phyloP scores from a whole-genome alignment of 2,797 vertebrate species.

The Acanthiza pusilla region DNA sequence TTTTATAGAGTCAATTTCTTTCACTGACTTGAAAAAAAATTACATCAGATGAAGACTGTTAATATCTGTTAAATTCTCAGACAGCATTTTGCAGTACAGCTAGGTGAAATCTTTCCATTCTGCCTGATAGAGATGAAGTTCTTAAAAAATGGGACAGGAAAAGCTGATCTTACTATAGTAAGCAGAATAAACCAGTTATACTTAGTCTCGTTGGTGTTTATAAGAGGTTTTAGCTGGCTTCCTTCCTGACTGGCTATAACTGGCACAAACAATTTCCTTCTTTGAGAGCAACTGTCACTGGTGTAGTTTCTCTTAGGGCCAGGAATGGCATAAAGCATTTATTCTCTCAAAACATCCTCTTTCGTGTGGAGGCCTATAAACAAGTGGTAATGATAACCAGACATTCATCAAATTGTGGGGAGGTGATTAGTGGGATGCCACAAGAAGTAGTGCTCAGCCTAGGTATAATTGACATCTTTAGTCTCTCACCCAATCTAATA shows the following conservation, averaged over 20 bases:
- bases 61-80: background rate
- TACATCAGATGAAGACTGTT: background rate
- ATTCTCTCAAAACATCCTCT: background rate
- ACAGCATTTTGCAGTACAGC: background rate
- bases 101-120: background rate
- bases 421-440: constrained; percentile 34
- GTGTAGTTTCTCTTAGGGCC: background rate
- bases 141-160: constrained; percentile 20
- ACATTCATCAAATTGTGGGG: background rate
- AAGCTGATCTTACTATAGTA: constrained; percentile 38
- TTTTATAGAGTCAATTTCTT: background rate
- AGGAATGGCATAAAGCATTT: constrained; percentile 40
- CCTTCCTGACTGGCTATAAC: constrained; percentile 55
- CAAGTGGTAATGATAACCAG: constrained; percentile 28
- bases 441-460: constrained; percentile 20
- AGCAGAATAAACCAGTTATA: constrained; percentile 61
- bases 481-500: constrained; percentile 14
- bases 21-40: background rate
- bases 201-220: constrained; percentile 47
- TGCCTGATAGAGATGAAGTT: background rate
- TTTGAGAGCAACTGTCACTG: constrained; percentile 25
- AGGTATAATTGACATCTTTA: constrained; percentile 6
- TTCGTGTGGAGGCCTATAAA: constrained; percentile 25
- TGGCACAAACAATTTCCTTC: constrained; percentile 48
- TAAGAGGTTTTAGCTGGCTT: constrained; percentile 54